These are phyloP conservation scores for Loris lydekkerianus DNA, from an alignment of 2,797 vertebrate genomes.

Conservation along the genomic window DNA sequence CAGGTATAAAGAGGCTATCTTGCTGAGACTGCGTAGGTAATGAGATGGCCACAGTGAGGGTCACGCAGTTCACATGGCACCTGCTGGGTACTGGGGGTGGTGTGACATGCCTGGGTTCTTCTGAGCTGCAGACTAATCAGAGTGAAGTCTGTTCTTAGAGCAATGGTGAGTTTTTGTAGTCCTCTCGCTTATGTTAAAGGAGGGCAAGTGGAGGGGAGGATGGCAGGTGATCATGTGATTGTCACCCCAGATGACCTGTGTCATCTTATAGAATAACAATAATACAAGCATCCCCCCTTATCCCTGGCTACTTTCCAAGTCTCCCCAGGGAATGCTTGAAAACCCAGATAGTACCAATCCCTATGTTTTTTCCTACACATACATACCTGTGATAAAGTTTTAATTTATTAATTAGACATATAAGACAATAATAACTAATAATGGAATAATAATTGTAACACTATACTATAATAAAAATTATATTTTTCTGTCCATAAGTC, in stretches of 20 bases:
- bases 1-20: background rate
- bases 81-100: rapidly evolving
- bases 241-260: background rate
- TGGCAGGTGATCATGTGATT: background rate
- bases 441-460: background rate
- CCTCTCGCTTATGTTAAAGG: background rate
- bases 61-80: background rate
- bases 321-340: background rate
- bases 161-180: background rate
- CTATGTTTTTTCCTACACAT: background rate
- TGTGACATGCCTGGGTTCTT: rapidly evolving
- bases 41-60: rapidly evolving
- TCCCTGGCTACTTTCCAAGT: background rate
- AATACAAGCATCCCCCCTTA: background rate
- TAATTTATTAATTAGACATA: background rate
- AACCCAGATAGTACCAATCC: background rate
- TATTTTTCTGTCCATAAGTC: too few relatives aligned
- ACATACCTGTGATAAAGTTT: background rate
- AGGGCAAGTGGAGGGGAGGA: background rate
- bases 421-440: background rate
- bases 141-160: background rate
- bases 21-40: too few relatives aligned
- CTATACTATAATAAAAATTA: too few relatives aligned
- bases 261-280: background rate
- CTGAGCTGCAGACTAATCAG: rapidly evolving